phyloP scores from a whole-genome alignment of 2,797 vertebrate genomes.

The Poecilia gillii region DNA sequence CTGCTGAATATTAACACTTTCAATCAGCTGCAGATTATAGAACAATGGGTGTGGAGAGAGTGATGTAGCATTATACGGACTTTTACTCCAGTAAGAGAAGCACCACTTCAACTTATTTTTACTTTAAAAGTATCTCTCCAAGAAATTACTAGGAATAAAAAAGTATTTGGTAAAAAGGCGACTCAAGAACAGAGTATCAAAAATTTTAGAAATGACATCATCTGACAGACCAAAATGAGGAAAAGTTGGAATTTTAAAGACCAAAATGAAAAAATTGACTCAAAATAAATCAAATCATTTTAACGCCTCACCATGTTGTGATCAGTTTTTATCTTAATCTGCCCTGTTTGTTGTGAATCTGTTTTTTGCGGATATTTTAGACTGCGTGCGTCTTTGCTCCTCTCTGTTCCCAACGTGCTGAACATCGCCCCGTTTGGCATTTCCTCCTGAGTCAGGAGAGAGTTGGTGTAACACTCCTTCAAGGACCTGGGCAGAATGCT shows the following conservation, averaged over 20 bases:
- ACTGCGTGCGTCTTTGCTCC: neutral
- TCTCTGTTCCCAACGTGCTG: neutral
- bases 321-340: neutral
- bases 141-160: no score
- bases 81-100: no score
- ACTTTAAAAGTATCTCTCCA: no score
- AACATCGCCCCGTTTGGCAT: neutral
- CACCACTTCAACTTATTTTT: no score
- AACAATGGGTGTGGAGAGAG: no score
- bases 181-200: no score
- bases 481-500: neutral
- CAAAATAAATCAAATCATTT: neutral
- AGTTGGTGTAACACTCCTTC: slow-evolving; percentile 1
- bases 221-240: no score
- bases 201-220: no score
- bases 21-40: neutral
- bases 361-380: neutral
- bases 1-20: neutral
- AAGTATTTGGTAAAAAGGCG: no score
- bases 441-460: neutral
- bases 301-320: neutral
- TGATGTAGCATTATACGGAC: no score
- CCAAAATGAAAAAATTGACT: no score
- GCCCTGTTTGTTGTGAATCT: neutral
- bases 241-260: no score